These are phyloP conservation scores for Cylindroiulus punctatus DNA, from an alignment of 2,888 invertebrate species.

Conservation along the genomic window DNA sequence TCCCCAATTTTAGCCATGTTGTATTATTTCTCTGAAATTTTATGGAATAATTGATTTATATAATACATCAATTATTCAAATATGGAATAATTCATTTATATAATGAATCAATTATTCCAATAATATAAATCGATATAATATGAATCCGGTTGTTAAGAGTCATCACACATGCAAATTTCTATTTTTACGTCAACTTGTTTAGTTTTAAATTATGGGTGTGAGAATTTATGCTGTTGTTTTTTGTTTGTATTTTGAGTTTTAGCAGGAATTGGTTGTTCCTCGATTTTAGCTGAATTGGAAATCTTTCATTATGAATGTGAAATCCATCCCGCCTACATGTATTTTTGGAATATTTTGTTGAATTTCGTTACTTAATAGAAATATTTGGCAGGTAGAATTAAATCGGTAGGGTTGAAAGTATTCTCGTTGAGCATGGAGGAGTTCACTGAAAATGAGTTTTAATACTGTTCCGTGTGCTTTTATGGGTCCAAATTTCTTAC, in stretches of 20 bases:
- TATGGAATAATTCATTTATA: too few relatives aligned
- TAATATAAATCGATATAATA: too few relatives aligned
- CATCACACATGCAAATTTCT: neutral
- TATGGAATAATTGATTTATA: too few relatives aligned
- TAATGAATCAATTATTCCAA: too few relatives aligned
- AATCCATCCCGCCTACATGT: neutral
- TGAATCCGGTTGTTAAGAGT: neutral
- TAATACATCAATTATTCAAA: too few relatives aligned
- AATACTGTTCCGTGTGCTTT: neutral
- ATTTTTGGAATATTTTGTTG: neutral
- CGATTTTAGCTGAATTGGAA: neutral
- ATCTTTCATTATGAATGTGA: neutral
- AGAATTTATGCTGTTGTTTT: constrained; percentile 1
- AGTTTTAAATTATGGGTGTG: neutral
- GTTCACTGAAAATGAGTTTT: neutral
- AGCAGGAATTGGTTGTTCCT: neutral
- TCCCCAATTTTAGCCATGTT: too few relatives aligned
- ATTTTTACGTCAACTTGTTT: neutral
- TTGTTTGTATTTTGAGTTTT: neutral
- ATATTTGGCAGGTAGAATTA: constrained; percentile 6
- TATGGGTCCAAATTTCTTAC: neutral
- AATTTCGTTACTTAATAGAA: neutral
- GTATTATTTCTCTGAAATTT: too few relatives aligned
- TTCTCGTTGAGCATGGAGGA: neutral
- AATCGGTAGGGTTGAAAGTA: neutral